Conservation (phyloP, 1,140 invertebrate genomes). For the Drosophila tristis region DNA sequence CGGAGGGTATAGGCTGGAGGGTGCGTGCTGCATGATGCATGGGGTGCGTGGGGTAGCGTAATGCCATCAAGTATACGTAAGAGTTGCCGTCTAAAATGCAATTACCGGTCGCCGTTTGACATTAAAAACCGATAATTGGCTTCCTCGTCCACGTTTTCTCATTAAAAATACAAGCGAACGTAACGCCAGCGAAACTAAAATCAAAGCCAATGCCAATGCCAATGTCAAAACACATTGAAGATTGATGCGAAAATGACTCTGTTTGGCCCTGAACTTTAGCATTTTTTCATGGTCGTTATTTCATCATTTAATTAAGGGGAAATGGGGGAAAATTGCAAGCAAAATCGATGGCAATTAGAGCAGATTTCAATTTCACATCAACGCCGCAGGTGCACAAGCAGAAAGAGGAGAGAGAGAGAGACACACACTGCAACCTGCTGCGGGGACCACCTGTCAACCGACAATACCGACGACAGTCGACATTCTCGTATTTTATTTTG, state of each 20-base stretch:
- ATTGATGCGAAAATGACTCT: slow-evolving; percentile 51
- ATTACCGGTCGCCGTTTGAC: slow-evolving; percentile 37
- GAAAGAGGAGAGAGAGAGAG: no score
- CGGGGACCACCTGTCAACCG: no score
- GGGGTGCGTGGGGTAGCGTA: neutral
- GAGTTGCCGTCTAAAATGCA: slow-evolving; percentile 35
- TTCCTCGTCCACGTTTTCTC: no score
- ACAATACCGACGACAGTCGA: no score
- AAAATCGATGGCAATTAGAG: slow-evolving; percentile 68
- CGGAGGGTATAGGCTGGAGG: no score
- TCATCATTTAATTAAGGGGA: slow-evolving; percentile 54
- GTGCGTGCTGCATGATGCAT: no score
- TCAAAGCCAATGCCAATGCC: neutral
- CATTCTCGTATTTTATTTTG: no score
- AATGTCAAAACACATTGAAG: slow-evolving; percentile 3
- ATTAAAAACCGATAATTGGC: slow-evolving; percentile 32
- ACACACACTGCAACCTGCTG: no score
- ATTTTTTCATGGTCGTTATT: slow-evolving; percentile 47
- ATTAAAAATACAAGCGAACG: no score
- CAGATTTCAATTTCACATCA: slow-evolving; percentile 16
- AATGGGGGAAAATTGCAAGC: slow-evolving; percentile 28
- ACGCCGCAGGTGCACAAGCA: no score
- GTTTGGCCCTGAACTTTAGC: slow-evolving; percentile 69
- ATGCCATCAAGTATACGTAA: slow-evolving; percentile 25
- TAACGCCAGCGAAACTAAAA: no score